Evolutionary conservation across 53 echinoderm and acorn worm genomes (phyloP).

Genomic region (Stichopus horrens): DNA sequence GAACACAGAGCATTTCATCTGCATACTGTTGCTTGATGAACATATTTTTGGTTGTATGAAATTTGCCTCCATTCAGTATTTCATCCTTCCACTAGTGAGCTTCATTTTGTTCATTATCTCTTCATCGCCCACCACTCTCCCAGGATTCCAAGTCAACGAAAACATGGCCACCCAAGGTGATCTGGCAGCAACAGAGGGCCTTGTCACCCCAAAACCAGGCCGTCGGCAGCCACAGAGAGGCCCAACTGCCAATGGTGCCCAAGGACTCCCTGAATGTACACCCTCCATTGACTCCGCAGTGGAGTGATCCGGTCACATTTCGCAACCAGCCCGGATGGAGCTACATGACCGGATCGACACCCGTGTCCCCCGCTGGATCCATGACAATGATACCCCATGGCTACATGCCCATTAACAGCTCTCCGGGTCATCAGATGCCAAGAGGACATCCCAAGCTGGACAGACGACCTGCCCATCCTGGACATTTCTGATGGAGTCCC

Average conservation of each 20-base stretch:
- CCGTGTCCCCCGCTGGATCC: conserved; percentile 80
- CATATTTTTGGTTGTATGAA: too few species aligned
- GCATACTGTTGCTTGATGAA: too few species aligned
- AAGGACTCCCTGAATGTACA: conserved; percentile 91
- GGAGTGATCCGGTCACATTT: conserved; percentile 93
- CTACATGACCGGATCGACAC: conserved; percentile 65
- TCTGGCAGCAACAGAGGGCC: conserved; percentile 79
- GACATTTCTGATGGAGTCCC: conserved; percentile 1
- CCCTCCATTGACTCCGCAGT: conserved; percentile 92
- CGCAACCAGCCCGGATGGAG: conserved; percentile 58
- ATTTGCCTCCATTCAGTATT: too few species aligned
- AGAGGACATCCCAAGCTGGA: conserved; percentile 80
- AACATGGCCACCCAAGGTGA: conserved; percentile 97
- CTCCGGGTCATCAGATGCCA: conserved; percentile 1
- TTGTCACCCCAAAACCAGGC: conserved; percentile 59
- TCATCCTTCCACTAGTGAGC: too few species aligned
- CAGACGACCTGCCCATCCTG: conserved; percentile 67
- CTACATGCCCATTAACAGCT: conserved; percentile 38
- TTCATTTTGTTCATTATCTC: too few species aligned
- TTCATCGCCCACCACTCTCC: too few species aligned
- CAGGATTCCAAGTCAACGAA: conserved; percentile 89
- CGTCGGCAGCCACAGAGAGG: conserved; percentile 54
- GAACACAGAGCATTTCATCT: too few species aligned
- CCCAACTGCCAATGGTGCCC: conserved; percentile 46
- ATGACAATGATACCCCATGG: conserved; percentile 59